Conservation (phyloP, 2,888 invertebrate species). For the Neuroscelio doddi region DNA sequence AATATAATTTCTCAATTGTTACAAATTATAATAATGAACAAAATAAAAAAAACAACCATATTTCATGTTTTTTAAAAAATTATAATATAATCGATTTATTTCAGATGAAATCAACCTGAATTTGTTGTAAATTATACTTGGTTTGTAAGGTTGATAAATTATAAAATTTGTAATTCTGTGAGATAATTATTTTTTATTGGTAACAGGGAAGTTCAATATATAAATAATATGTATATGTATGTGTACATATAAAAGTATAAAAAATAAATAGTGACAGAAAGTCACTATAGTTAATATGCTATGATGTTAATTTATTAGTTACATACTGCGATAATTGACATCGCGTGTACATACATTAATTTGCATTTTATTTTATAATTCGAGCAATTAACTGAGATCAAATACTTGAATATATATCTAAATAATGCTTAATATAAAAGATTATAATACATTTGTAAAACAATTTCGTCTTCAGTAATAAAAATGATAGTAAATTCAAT, state of each 20-base stretch:
- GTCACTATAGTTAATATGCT: constrained; percentile 36
- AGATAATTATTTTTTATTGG: constrained; percentile 59
- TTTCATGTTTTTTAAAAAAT: no score
- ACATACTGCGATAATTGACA: constrained; percentile 43
- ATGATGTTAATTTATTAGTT: constrained; percentile 35
- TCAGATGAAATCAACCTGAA: no score
- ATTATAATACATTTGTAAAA: no score
- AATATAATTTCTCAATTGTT: no score
- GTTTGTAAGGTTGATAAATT: no score
- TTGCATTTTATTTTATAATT: constrained; percentile 26
- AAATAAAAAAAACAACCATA: no score
- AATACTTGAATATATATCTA: constrained; percentile 31
- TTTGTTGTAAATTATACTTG: no score
- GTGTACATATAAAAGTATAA: constrained; percentile 66
- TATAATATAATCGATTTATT: no score
- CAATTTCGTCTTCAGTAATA: no score
- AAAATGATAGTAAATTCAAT: no score
- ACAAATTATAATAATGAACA: no score
- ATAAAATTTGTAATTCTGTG: constrained; percentile 11
- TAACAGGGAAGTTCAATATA: constrained; percentile 48
- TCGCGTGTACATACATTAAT: constrained; percentile 28
- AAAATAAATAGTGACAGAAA: constrained; percentile 62
- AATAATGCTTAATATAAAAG: constrained; percentile 19
- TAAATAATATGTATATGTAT: constrained; percentile 45
- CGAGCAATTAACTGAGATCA: constrained; percentile 49